A percentile compares a stretch with the other conserved stretches of the same genome.
These are phyloP conservation scores for Clytia hemisphaerica DNA, from an alignment of 30 jellyfish, hydroid and myxozoan genomes.

Conservation along the genomic window DNA sequence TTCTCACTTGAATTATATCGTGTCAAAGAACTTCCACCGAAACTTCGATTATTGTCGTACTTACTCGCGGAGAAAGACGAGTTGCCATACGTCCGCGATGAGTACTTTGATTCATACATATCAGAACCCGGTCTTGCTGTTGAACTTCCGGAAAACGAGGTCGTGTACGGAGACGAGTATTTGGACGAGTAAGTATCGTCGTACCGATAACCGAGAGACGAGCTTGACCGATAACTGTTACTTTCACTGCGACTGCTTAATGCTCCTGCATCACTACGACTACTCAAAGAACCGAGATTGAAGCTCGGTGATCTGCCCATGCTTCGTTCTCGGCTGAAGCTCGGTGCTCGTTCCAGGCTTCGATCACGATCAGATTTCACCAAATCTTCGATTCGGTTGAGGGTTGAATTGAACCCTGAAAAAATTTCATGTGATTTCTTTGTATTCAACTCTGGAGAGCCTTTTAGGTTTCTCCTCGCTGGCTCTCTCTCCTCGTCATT, in stretches of 20 bases:
- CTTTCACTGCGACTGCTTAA: no score
- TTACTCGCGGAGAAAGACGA: neutral
- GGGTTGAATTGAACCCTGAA: constrained; percentile 18
- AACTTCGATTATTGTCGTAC: constrained; percentile 6
- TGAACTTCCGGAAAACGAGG: constrained; percentile 13
- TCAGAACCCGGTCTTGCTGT: neutral
- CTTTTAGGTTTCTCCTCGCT: no score
- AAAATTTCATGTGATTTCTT: constrained; percentile 15
- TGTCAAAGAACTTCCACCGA: neutral
- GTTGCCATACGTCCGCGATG: neutral
- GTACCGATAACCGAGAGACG: constrained; percentile 6
- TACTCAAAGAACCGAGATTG: no score
- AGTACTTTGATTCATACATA: neutral
- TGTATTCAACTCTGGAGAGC: no score
- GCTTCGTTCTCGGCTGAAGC: no score
- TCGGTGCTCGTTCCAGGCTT: no score
- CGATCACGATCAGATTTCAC: constrained; percentile 17
- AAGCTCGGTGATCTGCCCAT: no score
- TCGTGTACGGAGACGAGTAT: neutral
- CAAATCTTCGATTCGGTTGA: constrained; percentile 20
- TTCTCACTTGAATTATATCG: no score
- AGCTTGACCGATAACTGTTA: no score
- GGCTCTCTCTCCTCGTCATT: no score
- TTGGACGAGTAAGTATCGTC: neutral
- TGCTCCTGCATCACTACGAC: no score